Conservation (phyloP, 1,140 invertebrate species). For the Pygmarrhopalites habei region DNA sequence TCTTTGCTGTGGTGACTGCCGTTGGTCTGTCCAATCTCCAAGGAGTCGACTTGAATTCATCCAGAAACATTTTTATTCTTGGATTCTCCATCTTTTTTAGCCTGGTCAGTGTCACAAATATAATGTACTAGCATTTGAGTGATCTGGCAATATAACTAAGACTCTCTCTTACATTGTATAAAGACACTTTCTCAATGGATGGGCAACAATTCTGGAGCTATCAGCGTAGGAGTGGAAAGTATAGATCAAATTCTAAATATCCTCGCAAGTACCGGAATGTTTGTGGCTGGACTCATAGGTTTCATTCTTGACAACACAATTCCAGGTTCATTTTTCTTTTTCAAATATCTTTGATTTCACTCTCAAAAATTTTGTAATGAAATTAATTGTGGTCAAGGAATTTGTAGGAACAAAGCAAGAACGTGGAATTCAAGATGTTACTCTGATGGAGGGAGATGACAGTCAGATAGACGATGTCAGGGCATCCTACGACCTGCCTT, state of each 20-base stretch:
- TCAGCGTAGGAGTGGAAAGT: slow-evolving; percentile 61
- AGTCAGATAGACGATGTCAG: slow-evolving; percentile 42
- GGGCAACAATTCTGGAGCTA: slow-evolving; percentile 55
- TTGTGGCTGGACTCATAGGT: slow-evolving; percentile 70
- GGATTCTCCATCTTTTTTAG: slow-evolving; percentile 80
- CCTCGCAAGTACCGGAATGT: slow-evolving; percentile 72
- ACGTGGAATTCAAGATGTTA: slow-evolving; percentile 2
- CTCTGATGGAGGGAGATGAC: slow-evolving; percentile 42
- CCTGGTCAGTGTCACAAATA: slow-evolving; percentile 56
- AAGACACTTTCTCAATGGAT: slow-evolving; percentile 68
- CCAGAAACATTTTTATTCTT: slow-evolving; percentile 78
- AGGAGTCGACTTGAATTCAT: slow-evolving; percentile 71
- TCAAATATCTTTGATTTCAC: background rate
- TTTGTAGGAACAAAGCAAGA: slow-evolving; percentile 16
- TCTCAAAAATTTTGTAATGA: background rate
- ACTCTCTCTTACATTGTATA: slow-evolving; percentile 19
- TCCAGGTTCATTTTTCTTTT: too few species aligned
- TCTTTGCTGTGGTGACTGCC: slow-evolving; percentile 57
- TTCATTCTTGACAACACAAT: slow-evolving; percentile 77
- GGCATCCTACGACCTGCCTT: slow-evolving; percentile 18
- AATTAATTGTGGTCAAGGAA: background rate
- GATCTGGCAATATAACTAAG: too few species aligned
- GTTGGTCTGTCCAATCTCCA: slow-evolving; percentile 69
- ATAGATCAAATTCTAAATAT: slow-evolving; percentile 68
- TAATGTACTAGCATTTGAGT: background rate